Evolutionary conservation across 2,113 vertebrate genomes (phyloP).

Genomic region (Grammomys surdaster): DNA sequence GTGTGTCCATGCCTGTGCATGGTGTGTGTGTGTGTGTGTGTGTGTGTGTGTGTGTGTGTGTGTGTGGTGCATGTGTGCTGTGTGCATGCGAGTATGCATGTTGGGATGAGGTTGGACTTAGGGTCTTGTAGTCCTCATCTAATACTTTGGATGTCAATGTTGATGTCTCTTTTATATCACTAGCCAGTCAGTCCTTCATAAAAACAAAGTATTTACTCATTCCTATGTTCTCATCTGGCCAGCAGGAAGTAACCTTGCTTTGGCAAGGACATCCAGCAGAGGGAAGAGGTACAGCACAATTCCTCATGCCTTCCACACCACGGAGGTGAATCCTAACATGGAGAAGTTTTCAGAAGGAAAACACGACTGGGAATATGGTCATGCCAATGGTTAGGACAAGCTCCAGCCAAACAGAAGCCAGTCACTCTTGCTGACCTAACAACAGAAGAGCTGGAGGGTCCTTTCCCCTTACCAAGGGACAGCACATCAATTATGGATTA

Average conservation of each 20-base stretch:
- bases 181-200: background rate
- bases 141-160: background rate
- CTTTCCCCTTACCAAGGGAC: slow-evolving; percentile 72
- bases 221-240: background rate
- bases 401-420: background rate
- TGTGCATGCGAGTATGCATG: no score
- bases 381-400: background rate
- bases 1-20: background rate
- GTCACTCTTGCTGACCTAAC: background rate
- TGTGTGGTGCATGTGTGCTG: background rate
- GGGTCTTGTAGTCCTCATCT: background rate
- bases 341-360: background rate
- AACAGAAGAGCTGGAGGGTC: slow-evolving; percentile 55
- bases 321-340: background rate
- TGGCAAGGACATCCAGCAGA: background rate
- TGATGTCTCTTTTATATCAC: background rate
- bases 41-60: background rate
- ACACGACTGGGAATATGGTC: rapidly evolving
- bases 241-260: background rate
- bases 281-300: background rate
- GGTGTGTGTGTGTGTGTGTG: background rate
- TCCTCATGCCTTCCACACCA: no score
- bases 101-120: background rate
- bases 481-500: slow-evolving; percentile 84
- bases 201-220: background rate